Base-by-base conservation (phyloP, 2,113 vertebrate species). In the Trichechus manatus region DNA sequence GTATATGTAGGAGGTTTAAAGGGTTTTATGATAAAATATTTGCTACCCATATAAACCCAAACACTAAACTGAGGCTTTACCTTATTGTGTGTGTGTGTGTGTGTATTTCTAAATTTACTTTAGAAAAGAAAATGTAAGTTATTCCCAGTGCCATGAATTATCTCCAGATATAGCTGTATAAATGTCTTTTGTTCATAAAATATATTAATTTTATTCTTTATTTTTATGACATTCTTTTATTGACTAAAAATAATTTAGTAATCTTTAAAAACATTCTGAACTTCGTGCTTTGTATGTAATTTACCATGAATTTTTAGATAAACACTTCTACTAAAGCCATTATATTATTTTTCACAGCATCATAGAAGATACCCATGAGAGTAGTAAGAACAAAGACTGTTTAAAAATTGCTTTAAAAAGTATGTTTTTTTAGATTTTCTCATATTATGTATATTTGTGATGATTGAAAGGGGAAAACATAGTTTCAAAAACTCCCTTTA, bases 11-110 rank as follows among this genome's bases (percentile, higher is more conserved):
- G 61, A 95, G 9, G 70, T 80, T 70, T 59, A 83, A 93, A 84
- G 59, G 6, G 50, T 89, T 97, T 98, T 96, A 47, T 91, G 59
- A 59, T 95, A 81, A 96, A 89, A 31, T 17, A 9, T 9, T 96
- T 93, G 50, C 61, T 94, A 6, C 36, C 64, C 84, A 83, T 90
- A 78, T 88, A 94, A 95, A 85, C 9, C 9, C 10, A 74, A 1
- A 63, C 75, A 92, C 79, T 95, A 50, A 93, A 66, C 56, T 85
- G 31, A 7, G 66, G 29, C 22, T 75, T 89, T 31, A 70, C 63
- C 63, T 84, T 66, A 59, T n/a, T 47, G 47, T 92, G 42, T 14
- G 7, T 61, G 20, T 61, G 19, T 90, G 61, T 93, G 68, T 81
- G 31, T 64, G 31, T 17, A 85, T 87, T 97, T 89, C 68, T 91